These are phyloP conservation scores for Laupala kohalensis DNA, from an alignment of 1,140 invertebrate species.

Conservation along the genomic window DNA sequence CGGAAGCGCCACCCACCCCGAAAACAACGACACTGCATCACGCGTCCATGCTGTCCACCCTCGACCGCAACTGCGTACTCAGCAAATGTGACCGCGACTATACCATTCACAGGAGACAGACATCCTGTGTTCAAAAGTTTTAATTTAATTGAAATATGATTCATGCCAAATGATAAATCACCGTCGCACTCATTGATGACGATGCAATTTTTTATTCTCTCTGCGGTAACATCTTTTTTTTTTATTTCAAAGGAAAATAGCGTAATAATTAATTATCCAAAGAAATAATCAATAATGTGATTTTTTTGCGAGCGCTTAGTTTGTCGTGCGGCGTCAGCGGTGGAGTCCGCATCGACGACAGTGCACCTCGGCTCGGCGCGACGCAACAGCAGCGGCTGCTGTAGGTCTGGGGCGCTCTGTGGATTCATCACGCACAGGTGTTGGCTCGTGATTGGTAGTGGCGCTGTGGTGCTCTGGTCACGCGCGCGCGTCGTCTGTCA, in stretches of 20 bases:
- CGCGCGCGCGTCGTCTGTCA: neutral
- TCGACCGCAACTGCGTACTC: neutral
- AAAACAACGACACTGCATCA: neutral
- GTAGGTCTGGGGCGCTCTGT: too few species aligned
- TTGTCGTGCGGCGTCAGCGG: too few species aligned
- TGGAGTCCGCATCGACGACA: too few species aligned
- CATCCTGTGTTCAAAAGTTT: neutral
- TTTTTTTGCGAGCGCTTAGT: neutral
- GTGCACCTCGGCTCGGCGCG: too few species aligned
- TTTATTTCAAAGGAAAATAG: neutral
- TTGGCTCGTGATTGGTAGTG: slow-evolving; percentile 1
- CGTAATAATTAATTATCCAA: neutral
- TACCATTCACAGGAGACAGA: neutral
- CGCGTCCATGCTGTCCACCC: neutral
- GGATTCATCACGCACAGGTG: slow-evolving; percentile 5
- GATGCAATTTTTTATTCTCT: neutral
- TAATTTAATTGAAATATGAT: neutral
- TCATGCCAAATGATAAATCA: neutral
- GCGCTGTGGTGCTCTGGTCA: neutral
- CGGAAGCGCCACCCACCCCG: too few species aligned
- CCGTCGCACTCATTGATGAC: neutral
- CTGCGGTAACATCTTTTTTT: neutral
- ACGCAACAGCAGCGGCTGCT: neutral
- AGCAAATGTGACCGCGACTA: neutral
- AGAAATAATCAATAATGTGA: neutral